Percentiles rank a stretch among this genome's conserved stretches.
Evolutionary conservation across 2,888 invertebrate genomes (phyloP).

Genomic region (Agrotis clavis): DNA sequence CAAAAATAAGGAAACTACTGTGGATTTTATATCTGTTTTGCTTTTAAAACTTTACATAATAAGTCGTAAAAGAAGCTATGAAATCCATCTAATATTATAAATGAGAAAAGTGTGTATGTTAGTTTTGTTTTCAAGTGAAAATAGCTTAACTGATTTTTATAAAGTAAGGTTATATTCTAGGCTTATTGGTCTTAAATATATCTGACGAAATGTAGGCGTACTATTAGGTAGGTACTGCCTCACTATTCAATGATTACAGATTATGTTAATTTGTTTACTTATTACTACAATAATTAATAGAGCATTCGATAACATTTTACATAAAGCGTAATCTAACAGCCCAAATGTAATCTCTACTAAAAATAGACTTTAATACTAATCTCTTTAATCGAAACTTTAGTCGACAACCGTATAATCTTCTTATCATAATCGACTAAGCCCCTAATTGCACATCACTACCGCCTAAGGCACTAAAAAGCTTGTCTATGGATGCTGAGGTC

Average conservation of each 20-base stretch:
- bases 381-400: conserved; percentile 23
- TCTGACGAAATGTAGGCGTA: too few relatives aligned
- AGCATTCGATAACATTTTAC: not conserved
- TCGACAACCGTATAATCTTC: conserved; percentile 25
- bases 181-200: too few relatives aligned
- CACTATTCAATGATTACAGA: too few relatives aligned
- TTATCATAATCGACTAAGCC: conserved; percentile 40
- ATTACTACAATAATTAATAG: not conserved
- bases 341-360: not conserved
- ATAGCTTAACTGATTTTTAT: too few relatives aligned
- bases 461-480: conserved; percentile 55
- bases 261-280: not conserved
- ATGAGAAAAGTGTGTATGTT: too few relatives aligned
- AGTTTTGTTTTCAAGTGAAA: too few relatives aligned
- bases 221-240: too few relatives aligned
- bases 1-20: conserved; percentile 21
- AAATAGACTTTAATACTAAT: too few relatives aligned
- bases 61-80: not conserved
- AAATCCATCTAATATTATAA: too few relatives aligned
- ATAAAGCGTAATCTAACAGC: not conserved
- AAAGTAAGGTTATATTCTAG: too few relatives aligned
- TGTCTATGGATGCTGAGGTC: conserved; percentile 45
- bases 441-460: conserved; percentile 52
- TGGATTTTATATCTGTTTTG: not conserved
- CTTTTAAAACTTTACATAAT: not conserved